Base-by-base conservation (phyloP, 2,113 vertebrate genomes). In the Crypturellus undulatus region DNA sequence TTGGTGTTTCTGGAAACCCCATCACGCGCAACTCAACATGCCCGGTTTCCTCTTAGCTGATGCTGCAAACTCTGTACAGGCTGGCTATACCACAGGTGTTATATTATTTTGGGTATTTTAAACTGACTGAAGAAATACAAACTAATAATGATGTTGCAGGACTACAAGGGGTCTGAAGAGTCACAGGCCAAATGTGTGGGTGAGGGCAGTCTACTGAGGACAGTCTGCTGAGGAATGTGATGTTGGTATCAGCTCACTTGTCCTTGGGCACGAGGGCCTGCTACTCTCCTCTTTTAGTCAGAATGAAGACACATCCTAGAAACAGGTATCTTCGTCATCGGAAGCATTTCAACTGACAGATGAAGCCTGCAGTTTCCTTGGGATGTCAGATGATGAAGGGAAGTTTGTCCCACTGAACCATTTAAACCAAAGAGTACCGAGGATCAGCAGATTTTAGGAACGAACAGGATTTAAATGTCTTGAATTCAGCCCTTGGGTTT, bases 1-100 rank as follows among this genome's bases (percentile, higher is more conserved):
- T 87, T 85, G 89, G 30, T 75, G 51, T 59, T 81, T 89, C 69
- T 42, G 79, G 78, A 84, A 63, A 40, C n/a, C 45, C 11, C 21
- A 40, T 32, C 16, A 10, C 18, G 28, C 28, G 28, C 54, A 58
- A 34, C 51, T 70, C 81, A 89, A 9, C 15, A 32, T 30, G n/a
- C 7, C 60, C 25, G 80, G 11, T 1, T 47, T 84, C 68, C 43
- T 0, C 12, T 78, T 40, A 20, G 8, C 45, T 63, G 22, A 22
- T 43, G 25, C 10, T 69, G 71, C 17, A 76, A 28, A 21, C 0
- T 1, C 28, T 73, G 5, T 52, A 15, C 11, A 5, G n/a, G 14
- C 17, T 49, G 45, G 5, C n/a, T 81, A 3, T 36, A 75, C 10
- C 0, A 0, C 22, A 14, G 25, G 28, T 64, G 19, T 73, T 1